phyloP scores from a whole-genome alignment of 1,140 invertebrate species.

The Drosophila mayri region DNA sequence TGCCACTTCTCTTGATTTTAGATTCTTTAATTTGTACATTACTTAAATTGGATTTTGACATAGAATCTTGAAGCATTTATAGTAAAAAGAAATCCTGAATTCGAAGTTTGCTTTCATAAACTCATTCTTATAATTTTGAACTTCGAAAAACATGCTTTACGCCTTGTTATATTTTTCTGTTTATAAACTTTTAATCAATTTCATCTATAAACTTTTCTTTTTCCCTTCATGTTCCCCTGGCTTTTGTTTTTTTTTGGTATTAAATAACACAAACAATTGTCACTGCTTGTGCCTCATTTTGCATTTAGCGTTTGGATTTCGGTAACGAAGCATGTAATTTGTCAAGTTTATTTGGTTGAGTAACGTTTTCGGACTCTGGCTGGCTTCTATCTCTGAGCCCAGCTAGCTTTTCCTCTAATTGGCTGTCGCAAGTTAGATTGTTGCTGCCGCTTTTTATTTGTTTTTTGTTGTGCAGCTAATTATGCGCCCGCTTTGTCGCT shows the following conservation, averaged over 20 bases:
- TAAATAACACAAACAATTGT: conserved; percentile 53
- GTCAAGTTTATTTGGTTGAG: conserved; percentile 82
- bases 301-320: conserved; percentile 22
- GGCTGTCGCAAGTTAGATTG: conserved; percentile 47
- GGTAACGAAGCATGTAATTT: conserved; percentile 74
- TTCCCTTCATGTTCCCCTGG: background rate
- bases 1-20: no score
- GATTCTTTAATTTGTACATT: no score
- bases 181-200: background rate
- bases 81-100: no score
- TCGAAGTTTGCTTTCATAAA: no score
- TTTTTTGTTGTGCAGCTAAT: conserved; percentile 55
- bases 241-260: conserved; percentile 40
- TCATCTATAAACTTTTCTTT: background rate
- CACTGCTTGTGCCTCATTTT: conserved; percentile 43
- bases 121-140: no score
- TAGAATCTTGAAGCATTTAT: no score
- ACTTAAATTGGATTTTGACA: no score
- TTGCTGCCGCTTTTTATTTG: conserved; percentile 29
- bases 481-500: conserved; percentile 71
- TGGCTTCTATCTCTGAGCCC: background rate
- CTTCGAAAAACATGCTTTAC: no score
- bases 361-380: conserved; percentile 49
- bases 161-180: background rate
- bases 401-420: conserved; percentile 53